phyloP scores from a whole-genome alignment of 2,113 vertebrate genomes.

The Oncorhynchus keta region DNA sequence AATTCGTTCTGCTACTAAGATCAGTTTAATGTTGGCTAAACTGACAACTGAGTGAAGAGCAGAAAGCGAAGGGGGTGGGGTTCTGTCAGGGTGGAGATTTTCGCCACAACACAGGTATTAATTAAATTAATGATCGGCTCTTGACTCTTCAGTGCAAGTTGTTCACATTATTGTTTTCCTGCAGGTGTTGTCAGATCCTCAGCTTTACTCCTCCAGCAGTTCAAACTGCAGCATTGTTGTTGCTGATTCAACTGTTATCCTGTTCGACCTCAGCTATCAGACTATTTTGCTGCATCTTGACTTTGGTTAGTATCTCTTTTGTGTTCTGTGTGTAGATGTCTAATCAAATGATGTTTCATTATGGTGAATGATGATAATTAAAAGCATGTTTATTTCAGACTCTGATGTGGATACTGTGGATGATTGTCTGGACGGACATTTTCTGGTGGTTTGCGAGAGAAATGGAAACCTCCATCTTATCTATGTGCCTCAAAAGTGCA shows the following conservation, averaged over 20 bases:
- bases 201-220: conserved; percentile 72
- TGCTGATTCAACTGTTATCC: conserved; percentile 81
- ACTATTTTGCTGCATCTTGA: conserved; percentile 82
- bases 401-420: conserved; percentile 85
- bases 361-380: not conserved
- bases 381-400: conserved; percentile 69
- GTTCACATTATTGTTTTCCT: conserved; percentile 2
- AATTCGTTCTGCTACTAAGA: too few species aligned
- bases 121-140: too few species aligned
- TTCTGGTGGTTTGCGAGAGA: conserved; percentile 91
- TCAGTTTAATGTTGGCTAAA: too few species aligned
- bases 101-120: too few species aligned
- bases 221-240: conserved; percentile 80
- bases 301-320: conserved; percentile 79
- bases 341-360: not conserved
- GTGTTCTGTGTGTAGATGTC: not conserved
- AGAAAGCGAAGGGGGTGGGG: too few species aligned
- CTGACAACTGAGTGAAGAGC: too few species aligned
- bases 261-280: conserved; percentile 85
- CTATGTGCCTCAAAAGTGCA: conserved; percentile 85
- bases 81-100: too few species aligned
- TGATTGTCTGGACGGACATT: conserved; percentile 82
- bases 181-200: conserved; percentile 76
- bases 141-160: not conserved
- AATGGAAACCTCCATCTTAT: conserved; percentile 90